Conservation (phyloP, 2,888 invertebrate genomes). For the Electrophaes corylata region DNA sequence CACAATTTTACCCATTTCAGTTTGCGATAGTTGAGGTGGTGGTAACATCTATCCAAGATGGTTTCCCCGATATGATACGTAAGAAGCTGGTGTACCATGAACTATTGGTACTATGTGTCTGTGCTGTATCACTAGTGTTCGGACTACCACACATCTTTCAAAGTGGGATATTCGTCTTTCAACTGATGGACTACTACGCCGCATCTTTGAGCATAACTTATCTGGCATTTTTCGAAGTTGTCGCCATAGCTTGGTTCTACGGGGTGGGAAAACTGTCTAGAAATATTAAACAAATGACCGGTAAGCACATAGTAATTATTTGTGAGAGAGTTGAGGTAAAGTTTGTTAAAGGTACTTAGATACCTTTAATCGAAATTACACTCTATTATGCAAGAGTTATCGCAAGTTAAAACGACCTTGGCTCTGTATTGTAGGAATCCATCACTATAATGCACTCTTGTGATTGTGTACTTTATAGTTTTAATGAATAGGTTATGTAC, state of each 20-base stretch:
- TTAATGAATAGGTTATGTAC: too few species aligned
- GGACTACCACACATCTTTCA: constrained; percentile 95
- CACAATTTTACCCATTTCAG: constrained; percentile 69
- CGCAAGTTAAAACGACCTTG: constrained; percentile 30
- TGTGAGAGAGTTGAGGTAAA: too few species aligned
- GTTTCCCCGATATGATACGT: constrained; percentile 94
- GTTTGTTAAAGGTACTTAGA: background rate
- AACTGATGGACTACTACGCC: constrained; percentile 97
- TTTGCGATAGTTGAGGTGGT: constrained; percentile 98
- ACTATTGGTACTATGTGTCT: constrained; percentile 92
- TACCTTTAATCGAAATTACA: background rate
- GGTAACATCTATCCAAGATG: constrained; percentile 96
- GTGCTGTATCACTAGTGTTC: constrained; percentile 91
- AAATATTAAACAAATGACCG: constrained; percentile 96
- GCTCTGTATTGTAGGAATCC: constrained; percentile 10
- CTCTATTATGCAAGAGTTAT: constrained; percentile 23
- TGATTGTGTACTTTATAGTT: constrained; percentile 23
- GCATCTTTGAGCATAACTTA: constrained; percentile 96
- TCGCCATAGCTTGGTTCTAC: constrained; percentile 96
- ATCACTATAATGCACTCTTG: constrained; percentile 17
- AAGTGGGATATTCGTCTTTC: constrained; percentile 96
- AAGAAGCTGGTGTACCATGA: constrained; percentile 93
- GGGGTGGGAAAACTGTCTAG: constrained; percentile 91
- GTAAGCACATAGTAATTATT: constrained; percentile 62
- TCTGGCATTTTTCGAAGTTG: constrained; percentile 96